These are phyloP conservation scores for Phanerotoma sp. DNA, from an alignment of 2,888 invertebrate genomes.

Conservation along the genomic window DNA sequence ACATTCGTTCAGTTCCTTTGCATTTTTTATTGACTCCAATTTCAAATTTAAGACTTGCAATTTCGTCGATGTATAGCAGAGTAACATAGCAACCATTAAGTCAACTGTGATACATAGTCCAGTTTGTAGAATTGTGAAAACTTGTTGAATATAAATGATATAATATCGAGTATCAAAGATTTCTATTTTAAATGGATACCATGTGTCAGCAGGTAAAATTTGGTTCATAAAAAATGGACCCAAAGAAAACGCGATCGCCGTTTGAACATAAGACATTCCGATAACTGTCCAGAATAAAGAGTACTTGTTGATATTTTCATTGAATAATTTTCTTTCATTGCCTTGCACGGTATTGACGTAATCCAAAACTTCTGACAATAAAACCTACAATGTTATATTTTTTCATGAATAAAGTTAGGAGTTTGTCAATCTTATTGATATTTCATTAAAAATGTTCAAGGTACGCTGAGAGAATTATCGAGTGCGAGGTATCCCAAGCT, in stretches of 20 bases:
- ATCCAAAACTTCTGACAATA: conserved; percentile 36
- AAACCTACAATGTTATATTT: too few species aligned
- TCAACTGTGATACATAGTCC: conserved; percentile 37
- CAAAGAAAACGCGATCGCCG: conserved; percentile 35
- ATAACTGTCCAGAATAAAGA: conserved; percentile 35
- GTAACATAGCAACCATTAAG: conserved; percentile 38
- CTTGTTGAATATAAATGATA: conserved; percentile 39
- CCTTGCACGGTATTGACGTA: conserved; percentile 30
- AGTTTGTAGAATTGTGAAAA: conserved; percentile 38
- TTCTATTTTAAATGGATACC: conserved; percentile 46
- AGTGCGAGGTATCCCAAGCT: too few species aligned
- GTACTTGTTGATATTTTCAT: conserved; percentile 40
- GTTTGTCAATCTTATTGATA: neutral
- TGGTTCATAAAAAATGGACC: conserved; percentile 40
- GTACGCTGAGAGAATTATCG: too few species aligned
- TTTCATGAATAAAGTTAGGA: too few species aligned
- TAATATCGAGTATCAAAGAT: conserved; percentile 20
- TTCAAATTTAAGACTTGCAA: conserved; percentile 39
- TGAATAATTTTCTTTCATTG: conserved; percentile 32
- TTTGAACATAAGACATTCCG: conserved; percentile 34
- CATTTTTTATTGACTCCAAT: conserved; percentile 22
- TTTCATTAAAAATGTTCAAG: too few species aligned
- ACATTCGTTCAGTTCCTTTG: conserved; percentile 32
- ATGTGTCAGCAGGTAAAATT: conserved; percentile 40
- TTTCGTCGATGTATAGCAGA: conserved; percentile 41